phyloP scores from a whole-genome alignment of 2,888 invertebrate genomes.

The Eupithecia exiguata region DNA sequence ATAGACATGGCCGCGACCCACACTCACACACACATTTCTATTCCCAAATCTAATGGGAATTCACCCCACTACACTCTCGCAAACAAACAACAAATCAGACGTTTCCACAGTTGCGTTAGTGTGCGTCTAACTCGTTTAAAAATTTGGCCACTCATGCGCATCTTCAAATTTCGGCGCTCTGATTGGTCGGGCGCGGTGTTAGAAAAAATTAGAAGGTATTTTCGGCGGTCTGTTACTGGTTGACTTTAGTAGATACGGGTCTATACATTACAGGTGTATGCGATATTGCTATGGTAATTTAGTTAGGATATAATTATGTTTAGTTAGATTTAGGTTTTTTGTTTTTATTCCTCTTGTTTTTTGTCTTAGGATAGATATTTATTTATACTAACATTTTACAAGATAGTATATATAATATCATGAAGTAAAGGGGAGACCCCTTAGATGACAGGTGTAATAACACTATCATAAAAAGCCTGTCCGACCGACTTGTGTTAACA shows the following conservation, averaged over 20 bases:
- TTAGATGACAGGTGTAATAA: too few species aligned
- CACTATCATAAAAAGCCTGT: too few species aligned
- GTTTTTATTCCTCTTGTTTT: not conserved
- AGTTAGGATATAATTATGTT: not conserved
- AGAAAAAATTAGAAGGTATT: constrained; percentile 68
- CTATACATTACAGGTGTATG: too few species aligned
- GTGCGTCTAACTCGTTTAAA: constrained; percentile 70
- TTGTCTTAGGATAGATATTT: not conserved
- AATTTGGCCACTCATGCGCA: constrained; percentile 74
- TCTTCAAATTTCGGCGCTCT: constrained; percentile 55
- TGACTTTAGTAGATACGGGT: constrained; percentile 31
- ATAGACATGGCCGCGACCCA: constrained; percentile 14
- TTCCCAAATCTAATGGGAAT: constrained; percentile 31
- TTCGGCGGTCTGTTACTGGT: constrained; percentile 50
- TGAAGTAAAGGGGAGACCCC: not conserved
- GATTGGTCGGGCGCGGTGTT: constrained; percentile 61
- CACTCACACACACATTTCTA: constrained; percentile 21
- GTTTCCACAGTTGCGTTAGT: constrained; percentile 46
- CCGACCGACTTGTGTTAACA: too few species aligned
- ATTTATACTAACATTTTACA: not conserved
- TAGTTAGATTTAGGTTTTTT: not conserved
- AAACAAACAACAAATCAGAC: constrained; percentile 26
- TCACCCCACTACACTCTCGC: constrained; percentile 34
- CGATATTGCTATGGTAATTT: constrained; percentile 1
- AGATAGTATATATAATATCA: not conserved